Conservation (phyloP, 2,797 vertebrate species). For the Parauchenoglanis ngamensis region DNA sequence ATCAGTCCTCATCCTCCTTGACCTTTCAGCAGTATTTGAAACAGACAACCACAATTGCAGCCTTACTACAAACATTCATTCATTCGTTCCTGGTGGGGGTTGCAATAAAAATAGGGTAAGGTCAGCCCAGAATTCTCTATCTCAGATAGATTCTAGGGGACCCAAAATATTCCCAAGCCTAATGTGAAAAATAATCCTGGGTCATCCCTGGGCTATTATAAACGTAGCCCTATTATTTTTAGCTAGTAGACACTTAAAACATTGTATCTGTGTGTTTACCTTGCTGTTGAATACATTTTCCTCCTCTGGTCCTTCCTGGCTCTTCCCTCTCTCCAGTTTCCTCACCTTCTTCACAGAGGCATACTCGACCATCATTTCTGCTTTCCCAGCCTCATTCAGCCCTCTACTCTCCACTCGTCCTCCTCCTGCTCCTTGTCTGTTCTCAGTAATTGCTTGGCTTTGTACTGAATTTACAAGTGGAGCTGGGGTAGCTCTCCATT, state of each 20-base stretch:
- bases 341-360: constrained; percentile 76
- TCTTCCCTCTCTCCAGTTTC: constrained; percentile 71
- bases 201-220: not conserved
- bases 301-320: constrained; percentile 67
- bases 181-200: not conserved
- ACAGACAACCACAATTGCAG: not conserved
- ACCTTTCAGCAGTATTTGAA: too few species aligned
- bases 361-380: constrained; percentile 70
- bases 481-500: constrained; percentile 65
- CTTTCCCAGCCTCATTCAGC: constrained; percentile 63
- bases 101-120: not conserved
- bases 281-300: constrained; percentile 73
- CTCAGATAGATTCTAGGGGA: not conserved
- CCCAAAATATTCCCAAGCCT: not conserved
- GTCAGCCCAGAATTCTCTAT: not conserved
- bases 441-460: constrained; percentile 61
- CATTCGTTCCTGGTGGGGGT: not conserved
- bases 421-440: constrained; percentile 51
- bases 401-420: constrained; percentile 13
- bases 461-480: constrained; percentile 59
- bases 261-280: constrained; percentile 62
- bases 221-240: not conserved
- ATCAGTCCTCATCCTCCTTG: not conserved
- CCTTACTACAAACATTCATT: not conserved
- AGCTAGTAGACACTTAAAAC: not conserved